Percentiles rank a stretch among this genome's conserved stretches.
Evolutionary conservation across 2,797 vertebrate species (phyloP).

Genomic region (Gastrophryne carolinensis): DNA sequence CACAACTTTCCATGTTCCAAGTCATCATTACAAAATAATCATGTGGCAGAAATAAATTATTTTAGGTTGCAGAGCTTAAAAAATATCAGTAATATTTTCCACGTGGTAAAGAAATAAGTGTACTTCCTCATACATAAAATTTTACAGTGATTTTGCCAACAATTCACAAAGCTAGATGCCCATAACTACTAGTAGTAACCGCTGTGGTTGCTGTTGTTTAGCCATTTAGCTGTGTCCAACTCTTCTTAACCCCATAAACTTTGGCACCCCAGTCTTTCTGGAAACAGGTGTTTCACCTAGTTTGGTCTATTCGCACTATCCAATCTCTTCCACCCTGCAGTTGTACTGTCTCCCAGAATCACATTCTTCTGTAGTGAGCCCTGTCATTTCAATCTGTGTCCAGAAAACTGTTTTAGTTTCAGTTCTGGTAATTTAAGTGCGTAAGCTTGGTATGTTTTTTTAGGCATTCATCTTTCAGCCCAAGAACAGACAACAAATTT

Average conservation of each 20-base stretch:
- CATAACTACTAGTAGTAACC: not conserved
- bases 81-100: not conserved
- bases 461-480: not conserved
- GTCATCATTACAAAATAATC: slow-evolving; percentile 2
- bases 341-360: too few species aligned
- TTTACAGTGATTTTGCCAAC: not conserved
- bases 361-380: not conserved
- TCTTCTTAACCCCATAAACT: not conserved
- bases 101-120: not conserved
- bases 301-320: too few species aligned
- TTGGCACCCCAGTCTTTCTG: not conserved
- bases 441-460: not conserved
- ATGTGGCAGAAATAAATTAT: slow-evolving; percentile 20
- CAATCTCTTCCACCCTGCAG: too few species aligned
- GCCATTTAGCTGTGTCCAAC: not conserved
- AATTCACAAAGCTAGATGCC: not conserved
- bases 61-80: not conserved
- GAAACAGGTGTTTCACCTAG: too few species aligned
- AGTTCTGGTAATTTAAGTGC: not conserved
- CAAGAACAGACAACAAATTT: too few species aligned
- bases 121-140: not conserved
- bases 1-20: slow-evolving; percentile 3
- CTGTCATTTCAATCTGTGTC: not conserved
- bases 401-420: not conserved
- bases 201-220: not conserved